These are phyloP conservation scores for Drosophila demipolita DNA, from an alignment of 2,888 invertebrate genomes.

Conservation along the genomic window DNA sequence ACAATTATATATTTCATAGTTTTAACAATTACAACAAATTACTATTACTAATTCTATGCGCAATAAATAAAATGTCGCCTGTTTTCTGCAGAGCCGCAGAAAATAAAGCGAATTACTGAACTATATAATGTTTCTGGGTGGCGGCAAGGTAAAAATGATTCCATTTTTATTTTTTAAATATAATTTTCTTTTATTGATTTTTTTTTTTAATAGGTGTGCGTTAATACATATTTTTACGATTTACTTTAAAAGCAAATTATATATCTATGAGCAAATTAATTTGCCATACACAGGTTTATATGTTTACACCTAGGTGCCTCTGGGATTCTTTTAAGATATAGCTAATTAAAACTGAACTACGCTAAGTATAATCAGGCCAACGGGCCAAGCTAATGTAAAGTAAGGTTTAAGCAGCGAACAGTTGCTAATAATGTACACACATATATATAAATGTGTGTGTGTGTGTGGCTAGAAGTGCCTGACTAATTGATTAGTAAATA, in stretches of 20 bases:
- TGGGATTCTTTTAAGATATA: conserved; percentile 15
- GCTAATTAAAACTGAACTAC: conserved; percentile 43
- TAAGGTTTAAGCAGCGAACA: conserved; percentile 42
- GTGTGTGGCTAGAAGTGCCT: conserved; percentile 16
- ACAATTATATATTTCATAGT: conserved; percentile 73
- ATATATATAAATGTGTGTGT: background rate
- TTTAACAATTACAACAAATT: conserved; percentile 74
- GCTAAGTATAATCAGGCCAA: conserved; percentile 51
- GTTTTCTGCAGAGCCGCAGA: conserved; percentile 53
- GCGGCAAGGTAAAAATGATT: background rate
- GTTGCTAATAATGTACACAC: conserved; percentile 13
- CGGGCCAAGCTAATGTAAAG: conserved; percentile 60
- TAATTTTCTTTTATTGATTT: conserved; percentile 47
- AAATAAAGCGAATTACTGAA: conserved; percentile 37
- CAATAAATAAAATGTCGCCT: conserved; percentile 69
- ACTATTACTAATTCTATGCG: conserved; percentile 73
- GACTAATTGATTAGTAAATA: conserved; percentile 19
- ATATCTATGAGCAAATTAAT: conserved; percentile 23
- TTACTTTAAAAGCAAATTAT: conserved; percentile 50
- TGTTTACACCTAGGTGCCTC: conserved; percentile 37
- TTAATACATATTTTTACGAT: conserved; percentile 37
- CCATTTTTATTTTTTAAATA: conserved; percentile 1
- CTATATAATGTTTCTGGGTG: background rate
- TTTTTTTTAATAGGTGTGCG: conserved; percentile 30
- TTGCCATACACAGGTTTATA: conserved; percentile 12